Evolutionary conservation across 2,797 vertebrate species (phyloP).

Genomic region (Podargus strigoides): DNA sequence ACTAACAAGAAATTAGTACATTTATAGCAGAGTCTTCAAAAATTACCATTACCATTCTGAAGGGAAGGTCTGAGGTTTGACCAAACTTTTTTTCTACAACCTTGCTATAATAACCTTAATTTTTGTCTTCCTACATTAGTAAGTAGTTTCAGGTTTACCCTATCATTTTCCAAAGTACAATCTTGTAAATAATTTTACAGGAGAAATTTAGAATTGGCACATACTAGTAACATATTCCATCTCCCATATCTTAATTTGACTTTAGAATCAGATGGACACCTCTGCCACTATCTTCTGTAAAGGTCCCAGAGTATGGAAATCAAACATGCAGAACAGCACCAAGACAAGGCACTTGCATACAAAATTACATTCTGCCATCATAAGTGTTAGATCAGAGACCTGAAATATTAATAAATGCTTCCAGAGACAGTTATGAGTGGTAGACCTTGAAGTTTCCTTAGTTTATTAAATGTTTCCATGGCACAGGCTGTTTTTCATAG

Average conservation of each 20-base stretch:
- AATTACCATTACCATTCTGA: not conserved
- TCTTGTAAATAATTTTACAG: not conserved
- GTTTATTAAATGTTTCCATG: slow-evolving; percentile 31
- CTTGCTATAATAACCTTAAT: not conserved
- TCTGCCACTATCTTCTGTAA: not conserved
- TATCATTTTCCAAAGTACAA: not conserved
- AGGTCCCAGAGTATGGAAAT: not conserved
- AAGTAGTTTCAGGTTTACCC: not conserved
- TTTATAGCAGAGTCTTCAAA: not conserved
- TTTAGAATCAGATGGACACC: not conserved
- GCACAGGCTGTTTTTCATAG: not conserved
- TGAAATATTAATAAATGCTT: slow-evolving; percentile 30
- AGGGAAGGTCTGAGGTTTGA: not conserved
- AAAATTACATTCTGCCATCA: not conserved
- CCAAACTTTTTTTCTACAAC: not conserved
- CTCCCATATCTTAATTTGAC: not conserved
- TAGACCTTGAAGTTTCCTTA: slow-evolving; percentile 4
- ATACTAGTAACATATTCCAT: not conserved
- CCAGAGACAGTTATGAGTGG: not conserved
- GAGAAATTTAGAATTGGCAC: not conserved
- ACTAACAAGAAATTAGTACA: not conserved
- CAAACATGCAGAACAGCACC: not conserved
- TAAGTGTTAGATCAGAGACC: not conserved
- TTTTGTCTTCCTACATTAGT: not conserved
- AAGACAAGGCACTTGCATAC: not conserved